Conservation (phyloP, 2,113 vertebrate genomes). For the Uria aalge region DNA sequence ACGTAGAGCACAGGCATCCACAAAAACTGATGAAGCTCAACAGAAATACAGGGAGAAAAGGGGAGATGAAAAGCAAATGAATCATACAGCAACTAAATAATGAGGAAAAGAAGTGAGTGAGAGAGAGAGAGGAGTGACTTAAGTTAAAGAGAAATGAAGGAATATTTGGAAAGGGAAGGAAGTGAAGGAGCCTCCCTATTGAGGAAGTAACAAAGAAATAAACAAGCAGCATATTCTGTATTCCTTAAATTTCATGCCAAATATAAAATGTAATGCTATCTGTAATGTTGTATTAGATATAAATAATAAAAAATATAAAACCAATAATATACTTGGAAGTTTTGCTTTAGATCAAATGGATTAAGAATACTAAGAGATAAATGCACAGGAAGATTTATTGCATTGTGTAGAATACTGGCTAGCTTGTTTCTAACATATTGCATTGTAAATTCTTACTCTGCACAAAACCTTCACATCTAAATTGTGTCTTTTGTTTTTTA, state of each 20-base stretch:
- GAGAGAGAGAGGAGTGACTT: not conserved
- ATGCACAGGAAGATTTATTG: not conserved
- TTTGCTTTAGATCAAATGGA: not conserved
- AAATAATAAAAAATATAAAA: not conserved
- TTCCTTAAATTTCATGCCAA: not conserved
- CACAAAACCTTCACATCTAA: not conserved
- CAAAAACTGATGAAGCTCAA: not conserved
- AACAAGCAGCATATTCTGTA: not conserved
- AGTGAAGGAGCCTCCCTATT: not conserved
- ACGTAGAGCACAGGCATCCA: too few species aligned
- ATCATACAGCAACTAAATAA: not conserved
- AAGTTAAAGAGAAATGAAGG: not conserved
- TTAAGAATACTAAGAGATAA: not conserved
- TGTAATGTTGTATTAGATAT: not conserved
- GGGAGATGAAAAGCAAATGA: not conserved
- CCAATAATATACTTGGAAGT: not conserved
- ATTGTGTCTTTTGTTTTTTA: not conserved
- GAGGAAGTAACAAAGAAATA: not conserved
- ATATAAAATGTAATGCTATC: not conserved
- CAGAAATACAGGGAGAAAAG: not conserved
- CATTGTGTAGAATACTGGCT: not conserved
- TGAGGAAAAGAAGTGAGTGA: not conserved
- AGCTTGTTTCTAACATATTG: not conserved
- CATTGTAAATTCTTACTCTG: not conserved
- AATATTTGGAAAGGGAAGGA: not conserved